Evolutionary conservation across 1,140 invertebrate species (phyloP), one percentile per base, ranked within the genome.

Genomic region (Anastrepha obliqua): DNA sequence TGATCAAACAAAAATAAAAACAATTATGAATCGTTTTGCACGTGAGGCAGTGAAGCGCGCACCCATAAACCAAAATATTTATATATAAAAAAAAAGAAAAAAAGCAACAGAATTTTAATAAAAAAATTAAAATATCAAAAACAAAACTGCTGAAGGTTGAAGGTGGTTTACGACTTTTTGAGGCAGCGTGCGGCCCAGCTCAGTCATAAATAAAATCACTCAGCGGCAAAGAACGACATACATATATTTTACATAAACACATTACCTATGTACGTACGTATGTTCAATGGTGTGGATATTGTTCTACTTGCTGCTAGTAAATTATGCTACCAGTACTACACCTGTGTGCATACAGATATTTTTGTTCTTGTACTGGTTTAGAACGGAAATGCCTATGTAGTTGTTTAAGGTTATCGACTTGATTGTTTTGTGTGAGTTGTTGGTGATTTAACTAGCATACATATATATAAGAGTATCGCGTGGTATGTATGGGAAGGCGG

Each of bases 341-440:
- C 2, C 3, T 47, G 20, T 15, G 8, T 47, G 20, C 29, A 42
- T 0, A 17, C 3, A 9, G 20, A 55, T 2, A 55, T 81, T 9
- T 55, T 29, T 81, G 44, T 81, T 81, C 47, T 81, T 81, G 51
- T 81, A 81, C 74, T 81, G 29, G 74, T 81, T 55, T 58, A 81
- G 74, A 81, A 81, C 74, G 74, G 74, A 81, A 81, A 81, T 29
- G 29, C 29, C 29, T 29, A 29, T 29, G 29, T 81, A 58, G 74
- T 81, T 51, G 74, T 81, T 81, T 81, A 81, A 81, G 74, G 74
- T 81, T 81, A 81, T 81, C 74, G 74, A 55, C 47, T 55, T 81
- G 47, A 11, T 29, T 7, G 51, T 55, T 55, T 55, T 55, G 51
- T 55, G 51, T 9, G 51, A 1, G 9, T 9, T 7, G 60, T 62